Evolutionary conservation across 2,797 vertebrate genomes (phyloP), one percentile per base, ranked within the genome.

Genomic region (Manis crassicaudata): DNA sequence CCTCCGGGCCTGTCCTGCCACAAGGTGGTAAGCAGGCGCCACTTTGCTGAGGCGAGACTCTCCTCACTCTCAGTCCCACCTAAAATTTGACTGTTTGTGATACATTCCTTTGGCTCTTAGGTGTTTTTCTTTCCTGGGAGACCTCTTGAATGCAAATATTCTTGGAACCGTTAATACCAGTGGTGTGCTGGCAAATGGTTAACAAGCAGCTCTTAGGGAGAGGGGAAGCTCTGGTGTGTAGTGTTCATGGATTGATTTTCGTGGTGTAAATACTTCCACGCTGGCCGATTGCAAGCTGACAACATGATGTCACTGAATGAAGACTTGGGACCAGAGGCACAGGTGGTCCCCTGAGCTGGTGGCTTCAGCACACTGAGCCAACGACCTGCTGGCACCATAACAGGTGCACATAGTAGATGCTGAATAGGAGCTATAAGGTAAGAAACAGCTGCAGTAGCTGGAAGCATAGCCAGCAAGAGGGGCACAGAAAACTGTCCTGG

Each of bases 21-120:
- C 40, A 32, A n/a, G 29, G 32, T 68, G 29, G 20, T 80, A 10
- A 12, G 43, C 17, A 4, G 18, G 9, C 5, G 50, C 63, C 50
- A 16, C 32, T 84, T 25, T 29, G 56, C 32, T 32, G 50, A 58
- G n/a, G 17, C 13, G 21, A 32, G 17, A 50, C 27, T 11, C 50
- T 23, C 6, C 23, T 60, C 27, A 40, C 23, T 20, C 1, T 14
- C 23, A 3, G 25, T 14, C 73, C 88, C 54, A 7, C 6, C 32
- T 77, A 84, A 77, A 88, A 82, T 73, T 14, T 63, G 23, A 56
- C 72, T 35, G 25, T 62, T 80, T 37, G 43, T 46, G 84, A 67
- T 37, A 43, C 85, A 52, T 80, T 84, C 73, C 77, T 90, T 81
- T 63, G 50, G 32, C 40, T 77, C 4, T 7, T 20, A 0, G 1